phyloP scores from a whole-genome alignment of 92 coral and sea anemone species.

The Epizoanthus illoricatus region DNA sequence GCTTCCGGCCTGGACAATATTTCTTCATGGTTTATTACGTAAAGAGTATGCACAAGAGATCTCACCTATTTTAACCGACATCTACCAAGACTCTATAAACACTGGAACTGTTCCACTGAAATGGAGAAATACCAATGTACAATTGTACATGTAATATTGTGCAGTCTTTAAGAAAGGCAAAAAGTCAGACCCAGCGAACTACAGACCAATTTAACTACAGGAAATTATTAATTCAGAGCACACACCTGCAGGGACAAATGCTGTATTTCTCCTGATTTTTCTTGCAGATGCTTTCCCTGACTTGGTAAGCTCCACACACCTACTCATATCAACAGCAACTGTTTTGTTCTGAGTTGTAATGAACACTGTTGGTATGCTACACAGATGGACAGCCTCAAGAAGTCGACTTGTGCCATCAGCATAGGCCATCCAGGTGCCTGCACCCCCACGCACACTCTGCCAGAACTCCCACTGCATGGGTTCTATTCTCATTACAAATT shows the following conservation, averaged over 20 bases:
- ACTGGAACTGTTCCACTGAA: too few relatives aligned
- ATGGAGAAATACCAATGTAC: too few relatives aligned
- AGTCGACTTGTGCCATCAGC: slow-evolving; percentile 58
- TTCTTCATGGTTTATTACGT: too few relatives aligned
- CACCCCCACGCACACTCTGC: slow-evolving; percentile 65
- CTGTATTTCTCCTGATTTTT: slow-evolving; percentile 62
- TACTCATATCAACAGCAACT: slow-evolving; percentile 55
- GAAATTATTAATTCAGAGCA: background rate
- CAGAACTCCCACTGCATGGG: slow-evolving; percentile 60
- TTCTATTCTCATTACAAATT: background rate
- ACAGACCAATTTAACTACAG: too few relatives aligned
- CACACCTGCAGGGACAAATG: slow-evolving; percentile 59
- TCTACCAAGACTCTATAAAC: too few relatives aligned
- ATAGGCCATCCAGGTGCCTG: slow-evolving; percentile 73
- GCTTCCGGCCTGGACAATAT: too few relatives aligned
- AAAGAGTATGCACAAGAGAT: too few relatives aligned
- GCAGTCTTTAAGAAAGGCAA: too few relatives aligned
- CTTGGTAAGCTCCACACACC: slow-evolving; percentile 49
- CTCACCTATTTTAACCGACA: too few relatives aligned
- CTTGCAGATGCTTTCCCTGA: slow-evolving; percentile 64
- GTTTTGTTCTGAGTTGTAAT: slow-evolving; percentile 61
- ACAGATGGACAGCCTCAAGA: slow-evolving; percentile 77
- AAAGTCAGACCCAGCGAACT: too few relatives aligned
- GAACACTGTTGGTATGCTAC: slow-evolving; percentile 54
- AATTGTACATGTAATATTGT: too few relatives aligned